A percentile compares a stretch with the other conserved stretches of the same genome.
These are phyloP conservation scores for Hymenopus coronatus DNA, from an alignment of 2,888 invertebrate genomes.

Conservation along the genomic window DNA sequence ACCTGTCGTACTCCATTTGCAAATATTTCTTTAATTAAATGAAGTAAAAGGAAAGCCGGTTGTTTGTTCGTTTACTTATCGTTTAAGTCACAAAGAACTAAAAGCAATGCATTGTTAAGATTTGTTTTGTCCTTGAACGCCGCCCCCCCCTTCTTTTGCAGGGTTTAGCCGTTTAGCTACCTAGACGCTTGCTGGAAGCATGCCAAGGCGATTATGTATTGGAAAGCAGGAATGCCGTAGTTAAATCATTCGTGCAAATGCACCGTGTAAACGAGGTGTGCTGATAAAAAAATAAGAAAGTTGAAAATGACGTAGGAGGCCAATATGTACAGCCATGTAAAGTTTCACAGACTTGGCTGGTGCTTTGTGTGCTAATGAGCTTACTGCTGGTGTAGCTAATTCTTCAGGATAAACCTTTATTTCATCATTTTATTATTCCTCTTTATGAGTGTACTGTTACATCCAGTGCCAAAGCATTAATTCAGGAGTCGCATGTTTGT, in stretches of 20 bases:
- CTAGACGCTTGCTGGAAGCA: neutral
- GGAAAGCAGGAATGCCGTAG: neutral
- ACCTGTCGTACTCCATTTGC: neutral
- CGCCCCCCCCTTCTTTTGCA: neutral
- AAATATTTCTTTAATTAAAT: neutral
- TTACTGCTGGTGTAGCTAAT: too few species aligned
- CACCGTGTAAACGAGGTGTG: neutral
- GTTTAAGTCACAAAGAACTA: neutral
- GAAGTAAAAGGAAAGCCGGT: neutral
- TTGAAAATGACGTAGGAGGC: neutral
- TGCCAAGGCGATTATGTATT: neutral
- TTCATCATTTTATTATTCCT: too few species aligned
- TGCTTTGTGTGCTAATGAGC: too few species aligned
- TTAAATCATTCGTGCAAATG: neutral
- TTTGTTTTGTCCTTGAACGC: neutral
- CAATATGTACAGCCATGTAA: too few species aligned
- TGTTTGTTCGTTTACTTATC: neutral
- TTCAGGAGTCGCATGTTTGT: too few species aligned
- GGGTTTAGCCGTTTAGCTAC: neutral
- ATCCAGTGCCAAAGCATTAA: too few species aligned
- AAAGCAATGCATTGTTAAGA: neutral
- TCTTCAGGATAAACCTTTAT: too few species aligned
- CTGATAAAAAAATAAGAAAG: neutral
- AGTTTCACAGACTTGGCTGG: too few species aligned
- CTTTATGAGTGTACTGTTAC: too few species aligned